Base-by-base conservation (phyloP, 2,888 invertebrate genomes). In the Halictus quadricinctus region DNA sequence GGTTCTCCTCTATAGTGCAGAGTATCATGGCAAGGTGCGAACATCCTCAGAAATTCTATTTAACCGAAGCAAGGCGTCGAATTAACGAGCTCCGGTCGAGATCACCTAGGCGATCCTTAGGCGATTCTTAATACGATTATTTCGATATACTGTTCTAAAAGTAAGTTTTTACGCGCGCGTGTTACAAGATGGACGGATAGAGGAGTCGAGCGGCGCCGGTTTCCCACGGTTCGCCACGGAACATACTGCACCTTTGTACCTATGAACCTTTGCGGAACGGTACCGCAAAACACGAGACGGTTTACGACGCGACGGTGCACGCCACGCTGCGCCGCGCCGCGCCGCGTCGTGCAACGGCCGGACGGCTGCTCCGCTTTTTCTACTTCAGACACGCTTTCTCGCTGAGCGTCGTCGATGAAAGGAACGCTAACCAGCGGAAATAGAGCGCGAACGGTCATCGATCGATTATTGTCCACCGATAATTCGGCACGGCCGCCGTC, bases 351-450 rank as follows among this genome's bases (percentile, higher is more conserved):
- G 58, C 72, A 64, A 84, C 58, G 76, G 76, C 72, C 83, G 83
- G 79, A 73, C 79, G 83, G 69, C 84, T 79, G 83, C 72, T 83
- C 83, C 79, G 83, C 76, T 83, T 84, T 84, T 84, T 83, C 84
- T 76, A 69, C 84, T 48, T 66, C 60, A 46, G 83, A 76, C 84
- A 83, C 84, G 84, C 83, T 84, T 84, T 84, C 84, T 83, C 84
- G 76, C 58, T n/a, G 43, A 58, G n/a, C 76, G 66, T 70, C 43
- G 70, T 13, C 66, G 76, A 83, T 76, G 76, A 84, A 79, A 84
- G 58, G 75, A 79, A 76, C 54, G 60, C 76, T 50, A 58, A 76
- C 72, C 72, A 72, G 43, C 75, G 84, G 84, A 84, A 84, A 83
- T 79, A 64, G 84, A 79, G 75, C 83, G 83, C 78, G 83, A 83